Evolutionary conservation across 2,888 invertebrate species (phyloP), one percentile per base, ranked within the genome.

Genomic region (Spicauda simplicius): DNA sequence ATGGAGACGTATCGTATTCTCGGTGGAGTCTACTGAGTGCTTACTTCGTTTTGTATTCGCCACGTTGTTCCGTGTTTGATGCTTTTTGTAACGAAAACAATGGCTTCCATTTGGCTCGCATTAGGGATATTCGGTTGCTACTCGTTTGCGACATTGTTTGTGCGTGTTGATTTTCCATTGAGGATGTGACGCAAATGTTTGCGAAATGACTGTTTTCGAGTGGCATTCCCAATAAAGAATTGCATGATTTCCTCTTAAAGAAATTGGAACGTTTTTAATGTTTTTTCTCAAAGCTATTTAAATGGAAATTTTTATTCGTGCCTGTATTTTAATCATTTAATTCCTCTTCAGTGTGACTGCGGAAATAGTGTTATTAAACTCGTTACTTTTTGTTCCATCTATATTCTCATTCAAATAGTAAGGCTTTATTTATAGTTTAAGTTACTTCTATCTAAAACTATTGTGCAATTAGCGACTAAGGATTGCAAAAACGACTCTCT

Each of bases 1-100:
- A 91, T 87, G 88, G 88, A 87, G 88, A 87, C 84, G 84, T 87
- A 89, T 88, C 84, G 87, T 80, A 83, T 86, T 86, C 84, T 82
- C 81, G 76, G 80, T 79, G 81, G 78, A 80, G 82, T 77, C 79
- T 71, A 60, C 84, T 77, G 83, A 85, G 86, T 85, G 85, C 82
- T 84, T 82, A 82, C 81, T 81, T 80, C 80, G 82, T 84, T 85
- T 83, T 80, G 83, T 85, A 83, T 85, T 82, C 79, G 72, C 41
- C 45, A 16, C 41, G 54, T 54, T 59, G 59, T 65, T 58, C 37
- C 54, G 19, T 54, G 65, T 65, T 65, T 59, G 59, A 60, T 60
- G 55, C 62, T 59, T 60, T 53, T 65, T 65, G 59, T 55, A 66
- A 66, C 65, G 54, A 65, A 66, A 60, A 66, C 65, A 89, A 88